Evolutionary conservation across 2,797 vertebrate genomes (phyloP).

Genomic region (Enteromius paludinosus): DNA sequence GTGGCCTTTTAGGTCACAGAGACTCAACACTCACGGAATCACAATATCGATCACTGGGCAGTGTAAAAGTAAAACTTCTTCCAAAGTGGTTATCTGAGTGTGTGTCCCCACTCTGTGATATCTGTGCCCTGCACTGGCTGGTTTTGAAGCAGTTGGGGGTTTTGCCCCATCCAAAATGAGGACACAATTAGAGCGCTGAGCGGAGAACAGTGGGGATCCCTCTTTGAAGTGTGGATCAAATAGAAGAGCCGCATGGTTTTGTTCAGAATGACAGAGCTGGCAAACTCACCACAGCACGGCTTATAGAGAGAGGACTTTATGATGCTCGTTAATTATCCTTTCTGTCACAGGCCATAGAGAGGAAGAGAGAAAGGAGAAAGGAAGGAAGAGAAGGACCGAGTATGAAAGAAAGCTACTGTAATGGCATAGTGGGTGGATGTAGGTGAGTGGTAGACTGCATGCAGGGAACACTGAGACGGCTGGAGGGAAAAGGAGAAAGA

Average conservation of each 20-base stretch:
- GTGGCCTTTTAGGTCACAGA: background rate
- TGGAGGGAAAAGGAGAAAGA: slow-evolving; percentile 38
- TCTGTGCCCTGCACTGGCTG: slow-evolving; percentile 75
- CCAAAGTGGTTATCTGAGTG: slow-evolving; percentile 71
- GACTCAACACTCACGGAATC: background rate
- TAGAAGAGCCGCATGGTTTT: slow-evolving; percentile 94
- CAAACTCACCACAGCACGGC: slow-evolving; percentile 95
- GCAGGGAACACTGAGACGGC: slow-evolving; percentile 6
- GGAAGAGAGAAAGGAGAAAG: slow-evolving; percentile 60
- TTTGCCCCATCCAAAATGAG: slow-evolving; percentile 86
- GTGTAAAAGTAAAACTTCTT: slow-evolving; percentile 25
- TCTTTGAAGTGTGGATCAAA: slow-evolving; percentile 97
- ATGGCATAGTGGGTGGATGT: slow-evolving; percentile 56
- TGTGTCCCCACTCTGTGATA: slow-evolving; percentile 75
- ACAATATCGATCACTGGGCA: slow-evolving; percentile 14
- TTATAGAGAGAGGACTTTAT: slow-evolving; percentile 97
- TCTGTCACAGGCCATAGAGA: slow-evolving; percentile 80
- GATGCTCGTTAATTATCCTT: slow-evolving; percentile 96
- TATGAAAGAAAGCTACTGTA: slow-evolving; percentile 53
- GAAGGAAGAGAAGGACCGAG: slow-evolving; percentile 62
- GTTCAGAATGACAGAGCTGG: slow-evolving; percentile 95
- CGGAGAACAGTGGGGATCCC: slow-evolving; percentile 93
- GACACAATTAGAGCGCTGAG: slow-evolving; percentile 97
- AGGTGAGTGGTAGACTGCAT: slow-evolving; percentile 26
- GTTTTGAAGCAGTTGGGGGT: slow-evolving; percentile 83